phyloP scores from a whole-genome alignment of 2,113 vertebrate species.

The Malurus cyaneus region DNA sequence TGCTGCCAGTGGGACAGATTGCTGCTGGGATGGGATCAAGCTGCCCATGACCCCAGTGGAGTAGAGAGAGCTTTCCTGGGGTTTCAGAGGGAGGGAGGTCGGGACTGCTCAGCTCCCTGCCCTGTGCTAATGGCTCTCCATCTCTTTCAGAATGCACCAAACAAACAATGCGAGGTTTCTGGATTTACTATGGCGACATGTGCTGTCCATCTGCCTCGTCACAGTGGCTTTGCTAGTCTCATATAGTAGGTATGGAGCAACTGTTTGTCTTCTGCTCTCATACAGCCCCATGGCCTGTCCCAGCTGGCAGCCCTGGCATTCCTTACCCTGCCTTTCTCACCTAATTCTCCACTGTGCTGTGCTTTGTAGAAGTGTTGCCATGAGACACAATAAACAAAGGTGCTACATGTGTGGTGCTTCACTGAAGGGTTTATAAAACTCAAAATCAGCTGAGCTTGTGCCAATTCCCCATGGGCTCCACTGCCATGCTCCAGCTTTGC shows the following conservation, averaged over 20 bases:
- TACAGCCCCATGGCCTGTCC: not conserved
- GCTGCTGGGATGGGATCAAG: not conserved
- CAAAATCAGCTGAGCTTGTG: not conserved
- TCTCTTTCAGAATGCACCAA: constrained; percentile 93
- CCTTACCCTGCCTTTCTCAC: not conserved
- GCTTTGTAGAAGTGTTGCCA: not conserved
- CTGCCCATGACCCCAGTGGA: not conserved
- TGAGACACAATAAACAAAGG: not conserved
- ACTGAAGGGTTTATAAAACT: not conserved
- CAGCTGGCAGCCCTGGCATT: not conserved
- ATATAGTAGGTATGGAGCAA: constrained; percentile 89
- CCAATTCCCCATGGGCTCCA: not conserved
- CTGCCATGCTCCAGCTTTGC: not conserved
- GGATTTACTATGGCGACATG: constrained; percentile 95
- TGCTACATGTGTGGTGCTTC: not conserved
- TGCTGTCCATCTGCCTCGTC: constrained; percentile 90
- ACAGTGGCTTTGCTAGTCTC: constrained; percentile 89
- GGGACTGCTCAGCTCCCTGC: not conserved
- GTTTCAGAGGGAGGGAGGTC: not conserved
- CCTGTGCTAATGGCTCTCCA: constrained; percentile 26
- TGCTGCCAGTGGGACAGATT: not conserved
- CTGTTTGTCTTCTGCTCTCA: constrained; percentile 13
- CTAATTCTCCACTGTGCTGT: fast-evolving
- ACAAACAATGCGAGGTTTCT: constrained; percentile 98
- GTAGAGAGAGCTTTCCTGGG: not conserved